Conservation (phyloP, 2,888 invertebrate genomes). For the Bimastos eiseni region DNA sequence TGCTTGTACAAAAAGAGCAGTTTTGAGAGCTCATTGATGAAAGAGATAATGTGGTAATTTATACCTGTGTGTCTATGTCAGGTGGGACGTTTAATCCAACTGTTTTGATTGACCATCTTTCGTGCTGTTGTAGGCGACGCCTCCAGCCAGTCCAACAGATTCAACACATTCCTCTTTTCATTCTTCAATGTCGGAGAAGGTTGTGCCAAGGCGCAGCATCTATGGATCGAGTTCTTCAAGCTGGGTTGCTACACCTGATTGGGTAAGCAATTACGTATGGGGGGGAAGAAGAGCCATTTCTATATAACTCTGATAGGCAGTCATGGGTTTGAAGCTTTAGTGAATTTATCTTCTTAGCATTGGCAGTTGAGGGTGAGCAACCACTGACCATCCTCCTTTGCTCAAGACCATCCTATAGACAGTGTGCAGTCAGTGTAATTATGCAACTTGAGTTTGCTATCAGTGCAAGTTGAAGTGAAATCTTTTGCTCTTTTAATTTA, state of each 20-base stretch:
- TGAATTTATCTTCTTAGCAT: no score
- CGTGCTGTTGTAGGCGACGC: constrained; percentile 45
- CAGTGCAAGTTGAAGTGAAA: no score
- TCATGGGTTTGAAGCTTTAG: no score
- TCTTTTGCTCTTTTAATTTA: no score
- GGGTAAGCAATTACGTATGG: constrained; percentile 69
- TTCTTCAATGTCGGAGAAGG: constrained; percentile 36
- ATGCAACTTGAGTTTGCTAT: no score
- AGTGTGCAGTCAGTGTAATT: no score
- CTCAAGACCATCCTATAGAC: no score
- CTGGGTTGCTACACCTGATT: constrained; percentile 92
- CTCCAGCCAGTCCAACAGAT: constrained; percentile 48
- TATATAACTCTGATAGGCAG: no score
- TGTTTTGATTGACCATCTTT: no score
- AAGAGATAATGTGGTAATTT: not conserved
- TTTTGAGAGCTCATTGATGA: not conserved
- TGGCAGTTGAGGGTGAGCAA: no score
- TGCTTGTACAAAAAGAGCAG: not conserved
- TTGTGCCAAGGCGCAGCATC: constrained; percentile 27
- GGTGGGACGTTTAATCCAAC: not conserved
- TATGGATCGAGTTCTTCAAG: constrained; percentile 34
- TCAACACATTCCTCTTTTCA: constrained; percentile 15
- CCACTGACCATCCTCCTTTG: no score
- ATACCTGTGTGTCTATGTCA: not conserved
- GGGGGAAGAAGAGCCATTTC: no score